Evolutionary conservation across 92 coral and sea anemone genomes (phyloP).

Genomic region (Meandrina meandrites): DNA sequence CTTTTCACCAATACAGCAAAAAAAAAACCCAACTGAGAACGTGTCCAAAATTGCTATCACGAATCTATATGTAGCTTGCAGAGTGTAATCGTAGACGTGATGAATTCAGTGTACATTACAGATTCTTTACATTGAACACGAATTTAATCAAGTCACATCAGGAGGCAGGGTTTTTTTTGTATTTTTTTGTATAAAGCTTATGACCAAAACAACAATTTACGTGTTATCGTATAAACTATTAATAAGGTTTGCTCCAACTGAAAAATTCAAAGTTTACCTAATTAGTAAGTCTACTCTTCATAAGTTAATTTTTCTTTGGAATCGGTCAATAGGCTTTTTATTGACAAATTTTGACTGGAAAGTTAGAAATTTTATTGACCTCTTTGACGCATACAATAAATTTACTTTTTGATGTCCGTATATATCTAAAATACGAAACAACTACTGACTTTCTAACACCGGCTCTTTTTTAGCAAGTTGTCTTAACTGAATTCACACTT

Average conservation of each 20-base stretch:
- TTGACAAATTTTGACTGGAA: constrained; percentile 15
- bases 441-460: background rate
- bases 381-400: background rate
- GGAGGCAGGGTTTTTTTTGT: background rate
- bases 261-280: background rate
- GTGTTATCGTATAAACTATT: background rate
- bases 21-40: background rate
- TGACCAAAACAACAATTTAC: background rate
- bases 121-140: background rate
- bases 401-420: background rate
- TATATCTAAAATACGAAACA: background rate
- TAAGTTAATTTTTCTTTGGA: constrained; percentile 1
- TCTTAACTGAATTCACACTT: too few relatives aligned
- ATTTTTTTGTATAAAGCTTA: too few relatives aligned
- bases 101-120: background rate
- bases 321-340: background rate
- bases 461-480: too few relatives aligned
- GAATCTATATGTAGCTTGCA: background rate
- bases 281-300: background rate
- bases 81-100: background rate
- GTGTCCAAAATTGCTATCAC: background rate
- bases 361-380: background rate
- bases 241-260: background rate
- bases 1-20: too few relatives aligned
- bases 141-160: constrained; percentile 11